Percentiles rank a stretch among this genome's conserved stretches.
These are phyloP conservation scores for Chromoteleia sp. DNA, from an alignment of 2,888 invertebrate species.

Conservation along the genomic window DNA sequence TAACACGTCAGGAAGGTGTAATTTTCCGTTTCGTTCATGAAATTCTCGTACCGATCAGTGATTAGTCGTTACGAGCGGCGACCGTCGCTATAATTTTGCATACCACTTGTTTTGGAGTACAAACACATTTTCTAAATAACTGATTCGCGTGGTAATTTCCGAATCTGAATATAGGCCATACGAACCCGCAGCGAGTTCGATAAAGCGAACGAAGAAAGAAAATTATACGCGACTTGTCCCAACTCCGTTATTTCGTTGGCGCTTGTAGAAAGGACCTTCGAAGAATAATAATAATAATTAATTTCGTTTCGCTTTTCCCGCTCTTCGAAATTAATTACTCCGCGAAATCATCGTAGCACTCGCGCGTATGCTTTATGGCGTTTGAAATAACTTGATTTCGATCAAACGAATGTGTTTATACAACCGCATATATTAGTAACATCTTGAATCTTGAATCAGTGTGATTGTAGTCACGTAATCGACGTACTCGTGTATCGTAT, in stretches of 20 bases:
- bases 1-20: slow-evolving; percentile 50
- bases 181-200: slow-evolving; percentile 30
- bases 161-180: slow-evolving; percentile 38
- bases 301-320: slow-evolving; percentile 11
- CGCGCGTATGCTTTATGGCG: neutral
- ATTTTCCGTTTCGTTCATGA: slow-evolving; percentile 58
- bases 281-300: neutral
- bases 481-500: slow-evolving; percentile 17
- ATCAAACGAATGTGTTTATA: slow-evolving; percentile 8
- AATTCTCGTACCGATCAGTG: slow-evolving; percentile 50
- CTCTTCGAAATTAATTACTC: slow-evolving; percentile 3
- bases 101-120: slow-evolving; percentile 24
- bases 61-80: slow-evolving; percentile 36
- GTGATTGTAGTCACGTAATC: slow-evolving; percentile 24
- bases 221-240: slow-evolving; percentile 3
- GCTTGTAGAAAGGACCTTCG: slow-evolving; percentile 2
- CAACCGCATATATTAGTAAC: neutral
- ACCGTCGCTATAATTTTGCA: slow-evolving; percentile 29
- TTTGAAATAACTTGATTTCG: slow-evolving; percentile 6
- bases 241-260: neutral
- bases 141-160: slow-evolving; percentile 53
- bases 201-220: neutral
- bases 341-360: neutral
- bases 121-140: slow-evolving; percentile 37
- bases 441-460: slow-evolving; percentile 19